Base-by-base conservation (phyloP, 2,797 vertebrate genomes). In the Myotis vivesi region DNA sequence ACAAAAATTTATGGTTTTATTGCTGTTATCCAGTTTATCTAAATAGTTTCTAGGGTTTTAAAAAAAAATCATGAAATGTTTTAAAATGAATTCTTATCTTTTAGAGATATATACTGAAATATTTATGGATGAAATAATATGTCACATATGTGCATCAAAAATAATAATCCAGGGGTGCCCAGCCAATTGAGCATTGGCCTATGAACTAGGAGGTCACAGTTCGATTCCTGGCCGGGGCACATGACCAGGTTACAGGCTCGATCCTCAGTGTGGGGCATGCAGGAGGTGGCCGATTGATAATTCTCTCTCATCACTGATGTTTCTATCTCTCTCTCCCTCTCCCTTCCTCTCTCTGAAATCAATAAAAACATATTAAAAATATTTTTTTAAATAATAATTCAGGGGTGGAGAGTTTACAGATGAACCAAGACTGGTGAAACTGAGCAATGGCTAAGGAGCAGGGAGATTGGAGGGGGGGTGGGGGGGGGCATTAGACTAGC, bases 21-120 rank as follows among this genome's bases (percentile, higher is more conserved):
- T 94, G 81, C 66, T 87, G 10, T 84, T 57, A 51, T 53, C 36
- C 36, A 64, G n/a, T 59, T 83, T 84, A 79, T 80, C 71, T 93
- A 46, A 89, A 92, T 59, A 53, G 15, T 85, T 64, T 49, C 44
- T 62, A 38, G 8, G 11, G 17, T 25, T 68, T 53, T 15, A n/a
- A 64, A 64, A 64, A 64, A 72, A 64, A 92, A 36, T 46, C 38
- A 59, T 41, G 19, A 84, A 84, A 68, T 62, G 69, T 62, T 83
- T 87, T 72, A 23, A 59, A 57, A 81, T 49, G 17, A 68, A 59
- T 23, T 22, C n/a, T 83, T 87, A 82, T 87, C 76, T 95, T 75
- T 68, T 13, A 69, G 36, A 93, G 20, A 75, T 16, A 28, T 4
- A n/a, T 1, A 55, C 30, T 49, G 30, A 76, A 57, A 41, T 59